Conservation (phyloP, 2,888 invertebrate species). For the Lamellibrachia satsuma region DNA sequence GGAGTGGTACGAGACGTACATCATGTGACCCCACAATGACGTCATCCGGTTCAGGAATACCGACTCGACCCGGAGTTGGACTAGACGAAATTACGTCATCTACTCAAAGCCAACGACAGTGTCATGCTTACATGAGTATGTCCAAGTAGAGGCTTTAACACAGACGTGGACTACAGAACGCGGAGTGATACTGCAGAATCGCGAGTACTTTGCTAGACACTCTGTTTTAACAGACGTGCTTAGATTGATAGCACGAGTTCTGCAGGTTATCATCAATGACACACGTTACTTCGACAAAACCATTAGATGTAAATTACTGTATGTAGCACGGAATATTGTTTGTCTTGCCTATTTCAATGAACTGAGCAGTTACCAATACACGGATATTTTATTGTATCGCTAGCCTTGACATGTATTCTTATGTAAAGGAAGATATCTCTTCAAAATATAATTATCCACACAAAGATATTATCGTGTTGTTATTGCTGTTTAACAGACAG, state of each 20-base stretch:
- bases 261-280: background rate
- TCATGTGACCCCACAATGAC: background rate
- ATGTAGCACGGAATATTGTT: too few species aligned
- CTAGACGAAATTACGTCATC: background rate
- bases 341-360: background rate
- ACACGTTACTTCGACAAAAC: background rate
- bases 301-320: background rate
- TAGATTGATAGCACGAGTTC: background rate
- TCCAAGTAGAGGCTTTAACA: background rate
- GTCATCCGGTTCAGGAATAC: background rate
- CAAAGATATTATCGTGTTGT: background rate
- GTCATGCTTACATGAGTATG: background rate
- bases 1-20: conserved; percentile 6
- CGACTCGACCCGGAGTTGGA: background rate
- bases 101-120: background rate
- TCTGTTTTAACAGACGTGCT: background rate
- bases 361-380: background rate
- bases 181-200: background rate
- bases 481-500: background rate
- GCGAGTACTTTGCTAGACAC: background rate
- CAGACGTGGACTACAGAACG: background rate
- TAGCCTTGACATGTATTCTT: background rate
- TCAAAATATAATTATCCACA: background rate
- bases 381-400: background rate
- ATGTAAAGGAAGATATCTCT: background rate